A percentile compares a stretch with the other conserved stretches of the same genome.
Evolutionary conservation across 2,888 invertebrate genomes (phyloP).

Genomic region (Lycaena phlaeas): DNA sequence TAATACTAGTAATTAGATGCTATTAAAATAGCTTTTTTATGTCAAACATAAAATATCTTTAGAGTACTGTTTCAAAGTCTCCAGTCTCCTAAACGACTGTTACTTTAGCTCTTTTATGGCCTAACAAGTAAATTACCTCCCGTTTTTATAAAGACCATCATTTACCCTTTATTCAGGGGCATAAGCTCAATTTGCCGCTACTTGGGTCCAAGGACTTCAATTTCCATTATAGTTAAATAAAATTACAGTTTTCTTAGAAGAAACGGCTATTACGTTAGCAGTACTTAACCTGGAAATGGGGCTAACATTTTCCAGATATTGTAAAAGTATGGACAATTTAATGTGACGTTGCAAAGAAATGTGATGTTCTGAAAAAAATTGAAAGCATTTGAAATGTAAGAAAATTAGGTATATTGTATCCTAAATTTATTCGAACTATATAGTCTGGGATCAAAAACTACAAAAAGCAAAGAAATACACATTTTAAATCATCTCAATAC

Average conservation of each 20-base stretch:
- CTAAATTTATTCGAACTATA: not conserved
- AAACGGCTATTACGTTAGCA: not conserved
- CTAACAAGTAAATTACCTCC: not conserved
- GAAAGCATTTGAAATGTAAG: too few species aligned
- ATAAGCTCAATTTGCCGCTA: conserved; percentile 1
- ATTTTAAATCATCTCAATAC: too few species aligned
- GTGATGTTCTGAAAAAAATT: too few species aligned
- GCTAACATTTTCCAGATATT: not conserved
- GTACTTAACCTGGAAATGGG: not conserved
- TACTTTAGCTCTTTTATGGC: not conserved
- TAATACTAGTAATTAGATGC: too few species aligned
- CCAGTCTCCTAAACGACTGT: not conserved
- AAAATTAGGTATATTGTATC: not conserved
- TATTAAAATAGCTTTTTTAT: too few species aligned
- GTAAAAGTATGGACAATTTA: not conserved
- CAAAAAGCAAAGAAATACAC: not conserved
- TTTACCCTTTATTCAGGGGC: not conserved
- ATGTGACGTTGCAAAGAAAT: too few species aligned
- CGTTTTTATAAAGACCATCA: conserved; percentile 1
- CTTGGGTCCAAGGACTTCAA: conserved; percentile 4
- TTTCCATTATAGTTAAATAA: conserved; percentile 9
- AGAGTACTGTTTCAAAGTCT: too few species aligned
- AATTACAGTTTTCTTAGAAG: conserved; percentile 3
- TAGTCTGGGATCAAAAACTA: not conserved
- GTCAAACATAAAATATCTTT: too few species aligned